These are phyloP conservation scores for Altica lythri DNA, from an alignment of 2,888 invertebrate genomes.

Conservation along the genomic window DNA sequence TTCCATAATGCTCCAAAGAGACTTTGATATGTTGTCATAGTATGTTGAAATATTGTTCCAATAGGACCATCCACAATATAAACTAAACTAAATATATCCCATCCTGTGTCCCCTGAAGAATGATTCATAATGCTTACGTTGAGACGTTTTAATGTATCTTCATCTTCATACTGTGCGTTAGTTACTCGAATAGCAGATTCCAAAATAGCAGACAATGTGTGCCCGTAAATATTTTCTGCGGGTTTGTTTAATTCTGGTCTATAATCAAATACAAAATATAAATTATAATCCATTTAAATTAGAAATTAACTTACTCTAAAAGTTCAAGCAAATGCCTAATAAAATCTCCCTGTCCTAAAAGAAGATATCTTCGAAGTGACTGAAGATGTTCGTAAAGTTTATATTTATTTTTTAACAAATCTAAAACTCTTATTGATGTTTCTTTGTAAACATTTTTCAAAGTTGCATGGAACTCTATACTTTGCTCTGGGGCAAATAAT, in stretches of 20 bases:
- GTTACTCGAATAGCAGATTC: conserved; percentile 88
- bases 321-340: conserved; percentile 91
- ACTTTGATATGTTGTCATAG: conserved; percentile 77
- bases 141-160: conserved; percentile 84
- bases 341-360: conserved; percentile 96
- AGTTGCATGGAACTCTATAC: conserved; percentile 76
- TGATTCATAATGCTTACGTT: conserved; percentile 68
- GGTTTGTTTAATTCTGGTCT: conserved; percentile 89
- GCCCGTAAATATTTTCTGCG: conserved; percentile 82
- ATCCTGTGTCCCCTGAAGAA: conserved; percentile 72
- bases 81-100: conserved; percentile 82
- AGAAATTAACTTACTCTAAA: conserved; percentile 71
- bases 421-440: conserved; percentile 83
- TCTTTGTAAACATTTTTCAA: conserved; percentile 85
- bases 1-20: conserved; percentile 89
- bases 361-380: conserved; percentile 86
- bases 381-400: conserved; percentile 88
- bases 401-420: conserved; percentile 85
- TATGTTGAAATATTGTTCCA: conserved; percentile 78
- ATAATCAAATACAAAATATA: conserved; percentile 19
- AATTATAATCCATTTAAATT: background rate
- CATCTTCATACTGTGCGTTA: conserved; percentile 92
- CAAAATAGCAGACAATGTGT: conserved; percentile 83
- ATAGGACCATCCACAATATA: conserved; percentile 89
- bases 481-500: conserved; percentile 70